Conservation (phyloP, 2,113 vertebrate genomes). For the Pholis gunnellus region DNA sequence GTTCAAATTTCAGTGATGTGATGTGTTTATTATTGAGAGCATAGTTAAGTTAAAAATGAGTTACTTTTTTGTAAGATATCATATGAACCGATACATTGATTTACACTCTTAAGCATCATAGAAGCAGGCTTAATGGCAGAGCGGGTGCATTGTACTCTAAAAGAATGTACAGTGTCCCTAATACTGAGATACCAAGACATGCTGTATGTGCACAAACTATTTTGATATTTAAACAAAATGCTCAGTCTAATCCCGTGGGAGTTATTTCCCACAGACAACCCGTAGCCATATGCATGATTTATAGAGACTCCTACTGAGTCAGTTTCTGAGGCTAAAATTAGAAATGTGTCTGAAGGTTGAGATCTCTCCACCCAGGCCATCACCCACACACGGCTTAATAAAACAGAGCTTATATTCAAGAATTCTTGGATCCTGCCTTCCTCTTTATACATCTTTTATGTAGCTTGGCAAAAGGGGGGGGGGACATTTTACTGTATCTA, state of each 20-base stretch:
- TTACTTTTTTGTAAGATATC: neutral
- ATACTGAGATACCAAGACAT: neutral
- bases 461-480: slow-evolving; percentile 1
- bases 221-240: neutral
- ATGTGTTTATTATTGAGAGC: neutral
- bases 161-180: neutral
- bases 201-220: neutral
- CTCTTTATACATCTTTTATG: slow-evolving; percentile 31
- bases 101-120: neutral
- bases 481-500: neutral
- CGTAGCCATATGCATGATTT: slow-evolving; percentile 19
- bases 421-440: slow-evolving; percentile 8
- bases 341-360: slow-evolving; percentile 38
- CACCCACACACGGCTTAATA: slow-evolving; percentile 29
- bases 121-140: neutral
- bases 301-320: slow-evolving; percentile 10
- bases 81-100: neutral
- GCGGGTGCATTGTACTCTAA: neutral
- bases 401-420: slow-evolving; percentile 34
- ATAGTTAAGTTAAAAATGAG: no score
- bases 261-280: neutral
- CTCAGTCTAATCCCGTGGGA: neutral
- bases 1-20: neutral
- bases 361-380: slow-evolving; percentile 13
- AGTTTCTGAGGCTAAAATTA: slow-evolving; percentile 32